phyloP scores from a whole-genome alignment of 2,113 vertebrate genomes.

The Arothron firmamentum region DNA sequence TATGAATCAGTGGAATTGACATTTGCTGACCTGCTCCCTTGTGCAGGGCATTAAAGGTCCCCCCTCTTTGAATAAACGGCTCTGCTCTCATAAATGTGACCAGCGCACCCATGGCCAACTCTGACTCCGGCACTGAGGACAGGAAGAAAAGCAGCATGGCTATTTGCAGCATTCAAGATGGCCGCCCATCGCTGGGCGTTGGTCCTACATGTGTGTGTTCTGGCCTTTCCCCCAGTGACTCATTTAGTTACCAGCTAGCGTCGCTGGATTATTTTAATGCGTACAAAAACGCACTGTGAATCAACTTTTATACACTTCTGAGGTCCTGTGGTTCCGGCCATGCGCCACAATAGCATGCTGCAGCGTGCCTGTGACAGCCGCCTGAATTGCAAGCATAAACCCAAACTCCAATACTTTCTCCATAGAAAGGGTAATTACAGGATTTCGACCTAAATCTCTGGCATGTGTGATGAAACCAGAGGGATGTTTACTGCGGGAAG shows the following conservation, averaged over 20 bases:
- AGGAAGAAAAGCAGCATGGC: constrained; percentile 63
- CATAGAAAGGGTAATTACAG: constrained; percentile 55
- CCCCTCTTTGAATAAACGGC: constrained; percentile 59
- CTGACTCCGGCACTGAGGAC: constrained; percentile 32
- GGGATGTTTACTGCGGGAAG: background rate
- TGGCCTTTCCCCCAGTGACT: constrained; percentile 17
- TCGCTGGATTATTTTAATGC: constrained; percentile 17
- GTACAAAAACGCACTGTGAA: constrained; percentile 25
- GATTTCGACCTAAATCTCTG: constrained; percentile 15
- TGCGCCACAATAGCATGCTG: constrained; percentile 28
- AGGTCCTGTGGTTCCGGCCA: constrained; percentile 20
- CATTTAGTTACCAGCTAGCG: constrained; percentile 5
- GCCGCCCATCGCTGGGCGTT: background rate
- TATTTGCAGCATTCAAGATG: constrained; percentile 45
- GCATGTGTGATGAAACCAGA: background rate
- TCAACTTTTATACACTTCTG: constrained; percentile 19
- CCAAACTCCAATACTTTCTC: constrained; percentile 40
- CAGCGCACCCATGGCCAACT: constrained; percentile 61
- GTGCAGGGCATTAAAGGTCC: constrained; percentile 64
- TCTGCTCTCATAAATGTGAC: constrained; percentile 68
- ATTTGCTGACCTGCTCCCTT: constrained; percentile 70
- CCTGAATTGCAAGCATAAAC: constrained; percentile 32
- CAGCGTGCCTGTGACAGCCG: constrained; percentile 18
- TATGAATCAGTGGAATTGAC: constrained; percentile 61
- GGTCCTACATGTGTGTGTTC: constrained; percentile 3